phyloP scores from a whole-genome alignment of 2,797 vertebrate genomes.

The Gambelia wislizenii region DNA sequence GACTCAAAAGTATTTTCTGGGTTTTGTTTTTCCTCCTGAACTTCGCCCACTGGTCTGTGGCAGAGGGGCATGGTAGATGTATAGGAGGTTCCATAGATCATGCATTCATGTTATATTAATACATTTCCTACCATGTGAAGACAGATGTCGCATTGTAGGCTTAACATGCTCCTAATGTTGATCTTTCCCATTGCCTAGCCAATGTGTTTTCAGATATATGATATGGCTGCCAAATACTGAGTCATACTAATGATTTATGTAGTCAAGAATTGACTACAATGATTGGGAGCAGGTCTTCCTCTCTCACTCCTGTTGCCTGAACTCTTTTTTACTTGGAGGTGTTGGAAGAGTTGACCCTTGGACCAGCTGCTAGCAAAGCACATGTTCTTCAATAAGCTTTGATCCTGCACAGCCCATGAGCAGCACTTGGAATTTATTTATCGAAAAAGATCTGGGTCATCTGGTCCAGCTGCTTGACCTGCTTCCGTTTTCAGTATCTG shows the following conservation, averaged over 20 bases:
- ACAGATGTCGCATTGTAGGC: background rate
- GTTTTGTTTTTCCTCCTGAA: background rate
- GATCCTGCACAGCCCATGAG: background rate
- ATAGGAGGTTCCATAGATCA: background rate
- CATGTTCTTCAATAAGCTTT: background rate
- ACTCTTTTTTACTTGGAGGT: background rate
- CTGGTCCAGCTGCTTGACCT: background rate
- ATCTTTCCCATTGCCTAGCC: background rate
- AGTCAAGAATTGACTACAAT: background rate
- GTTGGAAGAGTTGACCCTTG: background rate
- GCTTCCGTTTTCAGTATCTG: background rate
- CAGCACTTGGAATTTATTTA: background rate
- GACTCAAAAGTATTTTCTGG: background rate
- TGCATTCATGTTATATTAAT: background rate
- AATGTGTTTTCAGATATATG: background rate
- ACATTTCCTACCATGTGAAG: background rate
- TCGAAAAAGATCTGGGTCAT: background rate
- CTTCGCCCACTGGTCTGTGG: background rate
- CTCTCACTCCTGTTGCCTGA: background rate
- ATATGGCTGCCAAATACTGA: background rate
- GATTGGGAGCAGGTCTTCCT: background rate
- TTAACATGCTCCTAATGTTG: background rate
- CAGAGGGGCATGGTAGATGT: background rate
- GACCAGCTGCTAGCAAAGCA: background rate
- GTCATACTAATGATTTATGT: background rate